These are phyloP conservation scores for Euschistus heros DNA, from an alignment of 1,140 invertebrate genomes.

Conservation along the genomic window DNA sequence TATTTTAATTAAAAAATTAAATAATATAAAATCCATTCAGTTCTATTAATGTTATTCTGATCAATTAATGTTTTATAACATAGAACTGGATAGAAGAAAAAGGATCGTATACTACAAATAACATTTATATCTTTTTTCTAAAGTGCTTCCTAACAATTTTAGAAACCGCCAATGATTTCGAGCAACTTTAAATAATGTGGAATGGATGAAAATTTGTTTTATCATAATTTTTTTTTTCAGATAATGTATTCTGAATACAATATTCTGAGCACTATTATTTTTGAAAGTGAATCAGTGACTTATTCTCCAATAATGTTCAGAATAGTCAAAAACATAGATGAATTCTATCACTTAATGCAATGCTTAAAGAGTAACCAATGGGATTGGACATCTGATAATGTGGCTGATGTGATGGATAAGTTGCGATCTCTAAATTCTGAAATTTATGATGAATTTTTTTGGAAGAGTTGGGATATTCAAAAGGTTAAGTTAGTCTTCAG, in stretches of 20 bases:
- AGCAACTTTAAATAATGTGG: no score
- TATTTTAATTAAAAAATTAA: no score
- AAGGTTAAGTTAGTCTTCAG: neutral
- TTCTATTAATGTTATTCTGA: no score
- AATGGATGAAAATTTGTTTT: no score
- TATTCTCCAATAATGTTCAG: neutral
- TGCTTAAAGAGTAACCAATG: neutral
- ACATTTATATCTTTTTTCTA: no score
- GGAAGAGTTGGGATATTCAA: neutral
- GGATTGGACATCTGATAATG: slow-evolving; percentile 5
- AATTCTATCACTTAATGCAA: neutral
- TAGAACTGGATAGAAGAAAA: no score
- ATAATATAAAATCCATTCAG: no score
- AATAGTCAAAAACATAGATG: neutral
- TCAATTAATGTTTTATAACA: no score
- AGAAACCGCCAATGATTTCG: no score
- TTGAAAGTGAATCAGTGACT: neutral
- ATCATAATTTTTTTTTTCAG: neutral
- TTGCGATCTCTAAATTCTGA: slow-evolving; percentile 2
- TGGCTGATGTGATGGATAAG: neutral
- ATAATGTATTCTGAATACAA: slow-evolving; percentile 5
- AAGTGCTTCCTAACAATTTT: no score
- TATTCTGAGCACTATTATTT: neutral
- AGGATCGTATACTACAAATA: no score
- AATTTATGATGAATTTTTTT: slow-evolving; percentile 6